Base-by-base conservation (phyloP, 2,113 vertebrate genomes). In the Varanus salvator region DNA sequence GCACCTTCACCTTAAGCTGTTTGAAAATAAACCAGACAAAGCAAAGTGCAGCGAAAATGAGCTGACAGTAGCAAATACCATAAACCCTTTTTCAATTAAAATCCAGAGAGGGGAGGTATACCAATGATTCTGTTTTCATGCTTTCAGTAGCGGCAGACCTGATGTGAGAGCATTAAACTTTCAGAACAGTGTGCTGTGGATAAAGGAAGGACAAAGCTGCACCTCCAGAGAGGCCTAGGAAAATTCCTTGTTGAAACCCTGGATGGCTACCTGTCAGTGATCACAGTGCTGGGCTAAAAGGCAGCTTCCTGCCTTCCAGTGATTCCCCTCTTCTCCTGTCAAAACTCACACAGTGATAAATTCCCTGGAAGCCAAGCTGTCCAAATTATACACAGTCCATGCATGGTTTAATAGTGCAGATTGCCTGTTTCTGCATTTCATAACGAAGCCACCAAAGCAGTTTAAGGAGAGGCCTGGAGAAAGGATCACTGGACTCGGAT, bases 91-190 rank as follows among this genome's bases (percentile, higher is more conserved):
- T 60, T 60, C 57, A 60, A 60, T 60, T 60, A 60, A 60, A 60
- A 60, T 11, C 57, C 57, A 14, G 54, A 60, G 57, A 60, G 38
- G 38, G 38, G 38, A 44, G 38, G 38, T 44, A 12, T 81, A 4
- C 85, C 66, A 83, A 44, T 50, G 29, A 21, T 81, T 84, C 64
- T 78, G 48, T 25, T 52, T 91, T 93, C 84, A 80, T 7, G 2
- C 0, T 0, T 34, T 69, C 78, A 91, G 90, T 86, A 88, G 0
- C 6, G 91, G 31, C 85, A 29, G 80, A 15, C 78, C 44, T 80
- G 21, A 89, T 87, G 85, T 89, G 48, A 90, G 82, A 82, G 87
- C 21, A 31, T 76, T 66, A 89, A 23, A 84, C 9, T 19, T 84
- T 25, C 38, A 69, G 8, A 4, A 14, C 38, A 66, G 23, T 44